Evolutionary conservation across 2,888 invertebrate species (phyloP).

Genomic region (Drosophila hamatofila): DNA sequence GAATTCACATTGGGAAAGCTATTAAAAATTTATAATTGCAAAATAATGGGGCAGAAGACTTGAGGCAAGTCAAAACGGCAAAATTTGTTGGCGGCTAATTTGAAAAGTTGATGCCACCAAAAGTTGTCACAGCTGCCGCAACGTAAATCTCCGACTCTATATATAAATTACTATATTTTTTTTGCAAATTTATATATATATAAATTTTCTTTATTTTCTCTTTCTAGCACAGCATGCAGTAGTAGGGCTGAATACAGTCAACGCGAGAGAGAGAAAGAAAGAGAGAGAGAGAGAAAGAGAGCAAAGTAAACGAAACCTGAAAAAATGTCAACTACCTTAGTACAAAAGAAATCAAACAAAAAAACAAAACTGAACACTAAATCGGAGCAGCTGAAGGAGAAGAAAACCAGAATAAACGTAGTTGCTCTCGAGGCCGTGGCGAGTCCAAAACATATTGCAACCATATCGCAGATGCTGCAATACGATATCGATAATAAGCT

Average conservation of each 20-base stretch:
- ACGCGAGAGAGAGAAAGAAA: background rate
- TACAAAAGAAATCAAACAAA: slow-evolving; percentile 66
- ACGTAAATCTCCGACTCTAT: background rate
- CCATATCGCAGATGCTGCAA: slow-evolving; percentile 84
- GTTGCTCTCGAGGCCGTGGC: slow-evolving; percentile 34
- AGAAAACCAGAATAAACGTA: slow-evolving; percentile 1
- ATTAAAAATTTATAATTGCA: slow-evolving; percentile 74
- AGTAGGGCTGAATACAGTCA: slow-evolving; percentile 20
- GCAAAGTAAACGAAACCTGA: slow-evolving; percentile 23
- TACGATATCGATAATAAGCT: slow-evolving; percentile 85
- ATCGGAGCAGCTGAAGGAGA: slow-evolving; percentile 23
- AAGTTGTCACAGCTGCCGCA: slow-evolving; percentile 41
- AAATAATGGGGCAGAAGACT: slow-evolving; percentile 32
- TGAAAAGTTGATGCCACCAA: slow-evolving; percentile 46
- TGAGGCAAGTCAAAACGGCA: slow-evolving; percentile 12
- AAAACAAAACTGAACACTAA: slow-evolving; percentile 41
- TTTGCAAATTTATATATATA: background rate
- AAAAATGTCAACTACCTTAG: slow-evolving; percentile 75
- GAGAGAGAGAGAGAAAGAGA: background rate
- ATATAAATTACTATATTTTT: slow-evolving; percentile 2
- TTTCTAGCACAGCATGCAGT: slow-evolving; percentile 22
- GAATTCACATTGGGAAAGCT: slow-evolving; percentile 67
- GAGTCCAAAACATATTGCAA: slow-evolving; percentile 46
- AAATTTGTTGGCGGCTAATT: slow-evolving; percentile 53
- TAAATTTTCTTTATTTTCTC: background rate